Base-by-base conservation (phyloP, 1,140 invertebrate species). In the Dendrolimus punctatus region DNA sequence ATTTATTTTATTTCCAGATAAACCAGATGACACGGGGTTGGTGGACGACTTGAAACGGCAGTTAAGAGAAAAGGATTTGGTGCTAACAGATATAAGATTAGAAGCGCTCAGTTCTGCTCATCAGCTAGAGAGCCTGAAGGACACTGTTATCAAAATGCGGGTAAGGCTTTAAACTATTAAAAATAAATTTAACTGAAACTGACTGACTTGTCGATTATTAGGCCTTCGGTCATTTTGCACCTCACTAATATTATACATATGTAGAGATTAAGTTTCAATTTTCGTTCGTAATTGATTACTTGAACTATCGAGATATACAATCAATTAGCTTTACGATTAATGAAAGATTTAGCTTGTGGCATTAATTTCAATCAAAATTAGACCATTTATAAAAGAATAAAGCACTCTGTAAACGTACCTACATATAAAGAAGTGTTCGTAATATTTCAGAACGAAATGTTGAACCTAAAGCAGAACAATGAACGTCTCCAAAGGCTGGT, bases 51-150 rank as follows among this genome's bases (percentile, higher is more conserved):
- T 99, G 59, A 95, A 96, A 78, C 95, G 96, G 73, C 96, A 98
- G 73, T 85, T 99, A 40, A 89, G 97, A 46, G 97, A 99, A 73
- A 99, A 99, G 84, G 98, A 99, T 82, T 92, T 98, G 63, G 96
- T 98, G 10, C 83, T 99, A 52, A 99, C 97, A 0, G 98, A 99
- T 75, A 98, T 99, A 51, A 89, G 97, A 60, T 87, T 99, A 39
- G 98, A 99, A 84, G 97, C 98, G 4, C 85, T 99, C 7, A 97
- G 96, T 62, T 98, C 96, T 0, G 97, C 97, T 4, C 97, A 99
- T 88, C 97, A 99, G 83, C 88, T 99, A 41, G 97, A 99, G 84
- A 97, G 96, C 57, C 89, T 99, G 1, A 96, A 98, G 78, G 98
- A 99, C 75, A 97, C 95, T 42, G 95, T 99, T 71, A 96, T 94